These are phyloP conservation scores for Channa striata DNA, from an alignment of 2,797 vertebrate genomes.

Conservation along the genomic window DNA sequence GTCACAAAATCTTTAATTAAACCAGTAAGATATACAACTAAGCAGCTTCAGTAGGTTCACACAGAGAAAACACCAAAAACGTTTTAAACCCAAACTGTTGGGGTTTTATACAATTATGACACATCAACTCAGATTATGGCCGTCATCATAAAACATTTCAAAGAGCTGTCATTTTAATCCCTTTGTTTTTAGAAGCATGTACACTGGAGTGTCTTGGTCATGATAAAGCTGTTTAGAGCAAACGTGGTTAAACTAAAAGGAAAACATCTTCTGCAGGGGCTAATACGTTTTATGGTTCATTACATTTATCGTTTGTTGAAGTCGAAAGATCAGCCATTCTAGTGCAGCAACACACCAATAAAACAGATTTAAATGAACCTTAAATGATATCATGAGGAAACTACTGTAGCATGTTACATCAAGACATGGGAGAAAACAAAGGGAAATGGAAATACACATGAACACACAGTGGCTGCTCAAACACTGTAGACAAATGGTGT, in stretches of 20 bases:
- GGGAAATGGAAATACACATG: background rate
- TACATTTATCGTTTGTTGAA: slow-evolving; percentile 23
- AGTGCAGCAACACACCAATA: slow-evolving; percentile 4
- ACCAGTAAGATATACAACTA: slow-evolving; percentile 9
- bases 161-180: background rate
- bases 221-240: background rate
- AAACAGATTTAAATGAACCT: slow-evolving; percentile 25
- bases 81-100: background rate
- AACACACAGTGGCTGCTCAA: too few relatives aligned
- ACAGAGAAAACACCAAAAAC: background rate
- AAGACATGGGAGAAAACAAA: background rate
- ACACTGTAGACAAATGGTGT: slow-evolving; percentile 35
- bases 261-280: background rate
- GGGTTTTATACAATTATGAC: slow-evolving; percentile 13
- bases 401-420: background rate
- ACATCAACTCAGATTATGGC: background rate
- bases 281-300: slow-evolving; percentile 32
- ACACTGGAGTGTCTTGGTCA: background rate
- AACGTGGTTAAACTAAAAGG: slow-evolving; percentile 8
- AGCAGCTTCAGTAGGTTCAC: slow-evolving; percentile 19
- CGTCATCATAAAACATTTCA: background rate
- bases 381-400: background rate
- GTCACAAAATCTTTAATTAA: slow-evolving; percentile 34
- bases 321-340: slow-evolving; percentile 4
- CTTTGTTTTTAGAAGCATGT: background rate